Evolutionary conservation across 2,113 vertebrate genomes (phyloP).

Genomic region (Ondatra zibethicus): DNA sequence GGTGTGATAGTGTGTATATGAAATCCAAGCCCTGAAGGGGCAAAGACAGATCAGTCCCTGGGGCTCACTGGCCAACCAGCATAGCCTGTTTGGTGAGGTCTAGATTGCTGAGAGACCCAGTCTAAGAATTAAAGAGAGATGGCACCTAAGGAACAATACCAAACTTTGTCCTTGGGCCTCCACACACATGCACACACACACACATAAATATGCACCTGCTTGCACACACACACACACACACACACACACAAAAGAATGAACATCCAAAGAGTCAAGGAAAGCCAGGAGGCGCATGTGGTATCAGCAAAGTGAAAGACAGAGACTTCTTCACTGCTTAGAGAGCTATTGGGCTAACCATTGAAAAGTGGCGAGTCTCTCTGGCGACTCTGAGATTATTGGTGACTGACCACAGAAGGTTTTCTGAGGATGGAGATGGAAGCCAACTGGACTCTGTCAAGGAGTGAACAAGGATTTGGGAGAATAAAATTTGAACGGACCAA

Average conservation of each 20-base stretch:
- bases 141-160: background rate
- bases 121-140: background rate
- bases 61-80: background rate
- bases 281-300: background rate
- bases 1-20: background rate
- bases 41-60: background rate
- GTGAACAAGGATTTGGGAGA: background rate
- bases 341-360: background rate
- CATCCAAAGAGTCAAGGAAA: background rate
- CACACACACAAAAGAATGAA: background rate
- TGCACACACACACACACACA: background rate
- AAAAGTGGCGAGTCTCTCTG: background rate
- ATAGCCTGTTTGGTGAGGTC: background rate
- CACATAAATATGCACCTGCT: background rate
- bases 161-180: background rate
- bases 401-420: background rate
- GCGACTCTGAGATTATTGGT: background rate
- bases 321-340: background rate
- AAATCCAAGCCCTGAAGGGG: background rate
- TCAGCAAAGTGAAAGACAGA: background rate
- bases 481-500: background rate
- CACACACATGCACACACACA: background rate
- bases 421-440: background rate
- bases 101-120: background rate
- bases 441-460: background rate